phyloP scores from a whole-genome alignment of 2,113 vertebrate species.

The Grantiella picta region DNA sequence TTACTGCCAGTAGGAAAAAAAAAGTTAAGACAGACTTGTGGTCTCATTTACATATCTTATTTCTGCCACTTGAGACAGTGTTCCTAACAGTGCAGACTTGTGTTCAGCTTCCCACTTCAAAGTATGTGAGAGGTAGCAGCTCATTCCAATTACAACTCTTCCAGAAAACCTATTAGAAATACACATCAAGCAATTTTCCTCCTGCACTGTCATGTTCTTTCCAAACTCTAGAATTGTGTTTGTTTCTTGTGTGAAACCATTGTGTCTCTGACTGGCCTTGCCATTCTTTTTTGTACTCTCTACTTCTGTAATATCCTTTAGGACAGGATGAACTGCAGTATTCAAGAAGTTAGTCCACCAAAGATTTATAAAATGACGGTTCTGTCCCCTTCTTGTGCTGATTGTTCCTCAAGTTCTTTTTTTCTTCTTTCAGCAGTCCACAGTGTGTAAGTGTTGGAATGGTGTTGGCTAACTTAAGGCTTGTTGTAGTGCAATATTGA shows the following conservation, averaged over 20 bases:
- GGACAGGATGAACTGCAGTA: not conserved
- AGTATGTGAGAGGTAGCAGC: not conserved
- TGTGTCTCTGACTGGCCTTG: slow-evolving; percentile 7
- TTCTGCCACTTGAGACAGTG: not conserved
- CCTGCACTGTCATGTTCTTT: not conserved
- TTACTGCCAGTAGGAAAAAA: not conserved
- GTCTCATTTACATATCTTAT: not conserved
- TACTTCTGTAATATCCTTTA: slow-evolving; percentile 22
- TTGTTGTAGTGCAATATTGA: slow-evolving; percentile 4
- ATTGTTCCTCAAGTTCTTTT: slow-evolving; percentile 43
- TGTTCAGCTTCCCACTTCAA: not conserved
- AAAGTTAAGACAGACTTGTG: not conserved
- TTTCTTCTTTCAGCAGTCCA: slow-evolving; percentile 32
- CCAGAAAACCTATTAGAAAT: not conserved
- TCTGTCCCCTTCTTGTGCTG: slow-evolving; percentile 37
- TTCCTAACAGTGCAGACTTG: not conserved
- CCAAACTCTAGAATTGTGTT: not conserved
- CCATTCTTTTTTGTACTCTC: slow-evolving; percentile 24
- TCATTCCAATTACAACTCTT: not conserved
- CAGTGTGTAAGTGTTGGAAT: slow-evolving; percentile 42
- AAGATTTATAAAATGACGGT: slow-evolving; percentile 22
- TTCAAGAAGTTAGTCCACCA: slow-evolving; percentile 34
- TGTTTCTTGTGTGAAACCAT: slow-evolving; percentile 7
- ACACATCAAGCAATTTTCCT: not conserved
- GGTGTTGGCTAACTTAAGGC: not conserved